phyloP scores from a whole-genome alignment of 1,140 invertebrate genomes.

The Anagrus nilaparvatae region DNA sequence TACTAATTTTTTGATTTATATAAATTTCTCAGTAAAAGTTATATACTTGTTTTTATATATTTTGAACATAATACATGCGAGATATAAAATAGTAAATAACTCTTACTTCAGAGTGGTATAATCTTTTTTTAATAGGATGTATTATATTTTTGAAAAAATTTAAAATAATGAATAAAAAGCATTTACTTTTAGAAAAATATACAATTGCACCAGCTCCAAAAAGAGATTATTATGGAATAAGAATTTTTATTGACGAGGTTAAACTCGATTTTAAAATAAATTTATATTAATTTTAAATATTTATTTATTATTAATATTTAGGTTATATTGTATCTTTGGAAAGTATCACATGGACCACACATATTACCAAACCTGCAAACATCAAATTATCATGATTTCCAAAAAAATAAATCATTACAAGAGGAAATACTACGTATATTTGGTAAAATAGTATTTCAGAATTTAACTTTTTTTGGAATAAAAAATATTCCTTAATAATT shows the following conservation, averaged over 20 bases:
- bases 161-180: conserved; percentile 23
- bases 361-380: conserved; percentile 24
- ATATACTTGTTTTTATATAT: too few relatives aligned
- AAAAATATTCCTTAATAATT: too few relatives aligned
- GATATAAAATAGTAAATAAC: too few relatives aligned
- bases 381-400: conserved; percentile 26
- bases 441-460: conserved; percentile 21
- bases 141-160: too few relatives aligned
- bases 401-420: conserved; percentile 26
- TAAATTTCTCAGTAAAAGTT: too few relatives aligned
- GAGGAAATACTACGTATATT: conserved; percentile 32
- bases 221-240: conserved; percentile 40
- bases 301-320: conserved; percentile 19
- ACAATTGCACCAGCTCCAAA: conserved; percentile 36
- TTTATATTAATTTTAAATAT: too few relatives aligned
- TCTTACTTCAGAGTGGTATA: too few relatives aligned
- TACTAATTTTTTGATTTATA: too few relatives aligned
- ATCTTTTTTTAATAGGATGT: too few relatives aligned
- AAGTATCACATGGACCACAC: conserved; percentile 38
- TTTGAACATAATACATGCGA: too few relatives aligned
- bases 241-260: conserved; percentile 24
- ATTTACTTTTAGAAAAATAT: conserved; percentile 33
- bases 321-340: conserved; percentile 39
- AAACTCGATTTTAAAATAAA: too few relatives aligned
- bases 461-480: too few relatives aligned